These are phyloP conservation scores for Xyrauchen texanus DNA, from an alignment of 2,113 vertebrate species.

Conservation along the genomic window DNA sequence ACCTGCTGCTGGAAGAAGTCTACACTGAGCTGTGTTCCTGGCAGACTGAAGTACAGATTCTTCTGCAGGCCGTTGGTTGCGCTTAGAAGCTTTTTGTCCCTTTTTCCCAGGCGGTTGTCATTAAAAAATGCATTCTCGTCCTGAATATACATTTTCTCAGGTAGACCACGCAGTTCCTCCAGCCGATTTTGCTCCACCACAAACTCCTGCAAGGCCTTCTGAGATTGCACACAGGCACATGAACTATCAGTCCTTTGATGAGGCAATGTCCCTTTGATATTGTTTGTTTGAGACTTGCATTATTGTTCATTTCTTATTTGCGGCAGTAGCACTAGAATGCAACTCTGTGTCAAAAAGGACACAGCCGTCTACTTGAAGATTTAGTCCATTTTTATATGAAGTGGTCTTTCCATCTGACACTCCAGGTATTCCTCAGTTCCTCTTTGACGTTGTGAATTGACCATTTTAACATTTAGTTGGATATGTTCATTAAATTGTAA, in stretches of 20 bases:
- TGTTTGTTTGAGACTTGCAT: background rate
- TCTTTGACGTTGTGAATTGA: too few species aligned
- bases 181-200: slow-evolving; percentile 58
- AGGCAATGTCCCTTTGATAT: background rate
- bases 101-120: slow-evolving; percentile 72
- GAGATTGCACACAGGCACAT: slow-evolving; percentile 27
- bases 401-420: too few species aligned
- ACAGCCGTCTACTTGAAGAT: too few species aligned
- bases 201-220: slow-evolving; percentile 76
- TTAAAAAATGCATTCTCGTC: slow-evolving; percentile 78
- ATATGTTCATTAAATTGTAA: too few species aligned
- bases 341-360: too few species aligned
- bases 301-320: background rate
- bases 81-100: slow-evolving; percentile 69
- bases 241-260: background rate
- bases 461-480: too few species aligned
- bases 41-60: slow-evolving; percentile 74
- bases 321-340: too few species aligned
- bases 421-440: too few species aligned
- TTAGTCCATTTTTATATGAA: too few species aligned
- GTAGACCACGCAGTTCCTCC: slow-evolving; percentile 69
- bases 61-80: slow-evolving; percentile 59
- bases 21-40: slow-evolving; percentile 72
- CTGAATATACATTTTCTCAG: slow-evolving; percentile 71
- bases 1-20: slow-evolving; percentile 80